Evolutionary conservation across 2,888 invertebrate genomes (phyloP), one percentile per base, ranked within the genome.

Genomic region (Rhamphomyia laevipes): DNA sequence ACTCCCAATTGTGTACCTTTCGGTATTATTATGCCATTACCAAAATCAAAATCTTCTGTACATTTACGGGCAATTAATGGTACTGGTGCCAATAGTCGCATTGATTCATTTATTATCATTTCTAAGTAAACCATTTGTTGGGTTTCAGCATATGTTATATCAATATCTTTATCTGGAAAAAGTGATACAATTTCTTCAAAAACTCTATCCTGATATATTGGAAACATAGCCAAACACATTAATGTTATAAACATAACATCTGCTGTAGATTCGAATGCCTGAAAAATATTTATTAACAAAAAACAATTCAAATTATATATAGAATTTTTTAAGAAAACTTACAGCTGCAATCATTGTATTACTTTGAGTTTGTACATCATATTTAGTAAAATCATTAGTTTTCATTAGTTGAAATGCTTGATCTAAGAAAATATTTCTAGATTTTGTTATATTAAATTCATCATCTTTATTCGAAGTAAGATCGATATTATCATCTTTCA

Each of bases 241-340:
- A 67, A 46, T 0, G 57, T 56, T 42, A 64, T 62, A 5, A 55
- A 52, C 1, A 67, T 55, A 0, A 65, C 63, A 43, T 64, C 64
- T 2, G 69, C 61, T 3, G 68, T 64, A 2, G 69, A 68, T 53
- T 68, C 69, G 45, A 67, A 67, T 0, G 67, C 67, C 61, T 61
- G 42, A 30, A 11, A 30, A 38, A 17, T 15, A 17, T 16, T 2
- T 38, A n/a, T 37, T 15, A n/a, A n/a, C n/a, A n/a, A n/a, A n/a
- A n/a, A n/a, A n/a, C n/a, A n/a, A n/a, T n/a, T n/a, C n/a, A n/a
- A n/a, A n/a, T n/a, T n/a, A n/a, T n/a, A n/a, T n/a, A n/a, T n/a
- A n/a, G n/a, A n/a, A n/a, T n/a, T n/a, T n/a, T n/a, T n/a, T n/a
- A n/a, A n/a, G n/a, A n/a, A n/a, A n/a, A 21, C 41, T 41, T 12